A percentile compares a stretch with the other conserved stretches of the same genome.
These are phyloP conservation scores for Agrotis clavis DNA, from an alignment of 2,888 invertebrate genomes.

Conservation along the genomic window DNA sequence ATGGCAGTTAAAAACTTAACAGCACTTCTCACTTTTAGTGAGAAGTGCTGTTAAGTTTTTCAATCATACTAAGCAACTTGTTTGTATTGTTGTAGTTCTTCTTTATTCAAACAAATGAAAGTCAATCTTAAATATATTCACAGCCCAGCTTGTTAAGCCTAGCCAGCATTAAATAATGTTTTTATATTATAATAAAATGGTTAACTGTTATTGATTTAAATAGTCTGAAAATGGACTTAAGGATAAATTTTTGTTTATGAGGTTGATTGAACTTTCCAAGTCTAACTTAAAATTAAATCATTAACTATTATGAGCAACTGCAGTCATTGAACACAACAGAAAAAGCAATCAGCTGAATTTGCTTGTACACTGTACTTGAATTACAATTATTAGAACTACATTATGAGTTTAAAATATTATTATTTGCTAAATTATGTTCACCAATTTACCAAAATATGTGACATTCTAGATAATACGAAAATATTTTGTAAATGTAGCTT, in stretches of 20 bases:
- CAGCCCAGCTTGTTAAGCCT: constrained; percentile 26
- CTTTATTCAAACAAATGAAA: not conserved
- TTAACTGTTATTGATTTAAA: not conserved
- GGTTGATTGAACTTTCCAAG: not conserved
- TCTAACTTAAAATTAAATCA: not conserved
- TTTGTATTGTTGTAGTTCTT: not conserved
- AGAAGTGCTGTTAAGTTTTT: not conserved
- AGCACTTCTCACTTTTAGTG: too few species aligned
- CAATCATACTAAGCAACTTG: not conserved
- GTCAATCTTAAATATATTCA: too few species aligned
- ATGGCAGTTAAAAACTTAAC: not conserved
- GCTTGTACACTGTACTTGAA: constrained; percentile 4
- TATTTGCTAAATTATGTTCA: not conserved
- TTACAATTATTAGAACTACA: not conserved
- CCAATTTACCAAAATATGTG: not conserved
- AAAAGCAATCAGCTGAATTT: constrained; percentile 1
- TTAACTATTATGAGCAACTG: constrained; percentile 13
- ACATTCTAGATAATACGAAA: not conserved
- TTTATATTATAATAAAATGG: not conserved
- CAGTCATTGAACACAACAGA: constrained; percentile 5
- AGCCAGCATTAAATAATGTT: not conserved
- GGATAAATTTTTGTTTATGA: not conserved
- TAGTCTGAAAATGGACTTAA: not conserved
- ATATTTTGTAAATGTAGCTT: constrained; percentile 1
- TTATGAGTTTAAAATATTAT: not conserved